Percentiles rank a stretch among this genome's conserved stretches.
Evolutionary conservation across 2,888 invertebrate species (phyloP).

Genomic region (Leptinotarsa juncta): DNA sequence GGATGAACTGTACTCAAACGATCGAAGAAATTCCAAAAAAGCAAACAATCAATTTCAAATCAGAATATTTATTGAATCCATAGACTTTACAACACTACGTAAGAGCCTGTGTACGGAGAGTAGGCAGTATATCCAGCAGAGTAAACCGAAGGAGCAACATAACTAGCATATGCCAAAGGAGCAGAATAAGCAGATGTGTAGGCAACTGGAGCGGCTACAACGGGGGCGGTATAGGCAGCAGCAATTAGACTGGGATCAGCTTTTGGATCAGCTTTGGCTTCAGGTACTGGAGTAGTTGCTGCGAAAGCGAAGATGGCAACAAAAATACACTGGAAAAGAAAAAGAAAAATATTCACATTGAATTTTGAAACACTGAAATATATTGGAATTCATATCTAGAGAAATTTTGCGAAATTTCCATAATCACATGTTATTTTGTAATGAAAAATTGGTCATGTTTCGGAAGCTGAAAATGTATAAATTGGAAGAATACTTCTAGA

Average conservation of each 20-base stretch:
- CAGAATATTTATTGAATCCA: background rate
- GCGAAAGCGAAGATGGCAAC: too few relatives aligned
- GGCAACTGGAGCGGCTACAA: too few relatives aligned
- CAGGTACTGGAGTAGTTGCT: too few relatives aligned
- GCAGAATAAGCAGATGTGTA: too few relatives aligned
- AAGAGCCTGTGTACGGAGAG: background rate
- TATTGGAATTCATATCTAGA: too few relatives aligned
- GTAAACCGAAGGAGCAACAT: too few relatives aligned
- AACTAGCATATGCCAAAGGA: too few relatives aligned
- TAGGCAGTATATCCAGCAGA: background rate
- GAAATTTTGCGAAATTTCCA: background rate
- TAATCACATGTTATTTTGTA: background rate
- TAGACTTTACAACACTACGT: background rate
- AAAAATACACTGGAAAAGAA: background rate
- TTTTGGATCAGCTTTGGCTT: too few relatives aligned
- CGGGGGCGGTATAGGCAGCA: too few relatives aligned
- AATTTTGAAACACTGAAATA: background rate
- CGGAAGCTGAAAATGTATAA: background rate
- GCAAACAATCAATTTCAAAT: background rate
- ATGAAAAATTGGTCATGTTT: background rate
- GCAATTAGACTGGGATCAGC: too few relatives aligned
- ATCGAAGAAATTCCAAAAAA: background rate
- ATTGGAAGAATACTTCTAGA: background rate
- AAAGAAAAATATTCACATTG: background rate
- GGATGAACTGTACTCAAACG: too few relatives aligned